Evolutionary conservation across 2,797 vertebrate genomes (phyloP).

Genomic region (Poeciliopsis presidionis): DNA sequence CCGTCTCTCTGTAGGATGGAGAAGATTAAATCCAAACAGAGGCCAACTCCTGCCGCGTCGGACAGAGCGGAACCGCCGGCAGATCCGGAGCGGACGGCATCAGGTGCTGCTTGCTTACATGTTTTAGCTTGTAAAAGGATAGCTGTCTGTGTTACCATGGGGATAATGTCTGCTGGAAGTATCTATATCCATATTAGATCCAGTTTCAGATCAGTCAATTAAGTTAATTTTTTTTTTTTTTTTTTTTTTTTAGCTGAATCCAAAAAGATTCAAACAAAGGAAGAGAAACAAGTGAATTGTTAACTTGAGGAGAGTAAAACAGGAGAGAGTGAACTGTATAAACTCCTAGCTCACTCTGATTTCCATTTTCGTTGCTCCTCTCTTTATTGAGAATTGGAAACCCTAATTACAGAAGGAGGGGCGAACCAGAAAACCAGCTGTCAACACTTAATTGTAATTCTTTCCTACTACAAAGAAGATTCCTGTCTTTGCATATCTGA

Average conservation of each 20-base stretch:
- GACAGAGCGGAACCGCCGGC: conserved; percentile 26
- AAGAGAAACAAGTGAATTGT: no score
- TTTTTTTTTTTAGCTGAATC: background rate
- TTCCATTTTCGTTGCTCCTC: no score
- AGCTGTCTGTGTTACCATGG: background rate
- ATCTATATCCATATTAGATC: background rate
- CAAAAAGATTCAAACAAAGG: no score
- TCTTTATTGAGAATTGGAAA: no score
- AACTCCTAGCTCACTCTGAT: no score
- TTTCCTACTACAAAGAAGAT: no score
- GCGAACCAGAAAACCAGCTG: no score
- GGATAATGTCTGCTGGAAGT: background rate
- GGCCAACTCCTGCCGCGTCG: conserved; percentile 50
- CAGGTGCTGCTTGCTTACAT: conserved; percentile 42
- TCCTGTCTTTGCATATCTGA: no score
- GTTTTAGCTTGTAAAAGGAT: background rate
- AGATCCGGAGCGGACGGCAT: conserved; percentile 39
- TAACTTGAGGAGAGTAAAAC: no score
- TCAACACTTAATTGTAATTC: no score
- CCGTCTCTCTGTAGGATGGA: conserved; percentile 77
- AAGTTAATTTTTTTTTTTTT: background rate
- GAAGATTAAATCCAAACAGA: conserved; percentile 81
- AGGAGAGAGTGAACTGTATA: no score
- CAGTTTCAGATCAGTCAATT: background rate
- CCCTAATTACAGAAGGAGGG: no score